Conservation (phyloP, 92 coral and sea anemone species). For the Metridium senile region DNA sequence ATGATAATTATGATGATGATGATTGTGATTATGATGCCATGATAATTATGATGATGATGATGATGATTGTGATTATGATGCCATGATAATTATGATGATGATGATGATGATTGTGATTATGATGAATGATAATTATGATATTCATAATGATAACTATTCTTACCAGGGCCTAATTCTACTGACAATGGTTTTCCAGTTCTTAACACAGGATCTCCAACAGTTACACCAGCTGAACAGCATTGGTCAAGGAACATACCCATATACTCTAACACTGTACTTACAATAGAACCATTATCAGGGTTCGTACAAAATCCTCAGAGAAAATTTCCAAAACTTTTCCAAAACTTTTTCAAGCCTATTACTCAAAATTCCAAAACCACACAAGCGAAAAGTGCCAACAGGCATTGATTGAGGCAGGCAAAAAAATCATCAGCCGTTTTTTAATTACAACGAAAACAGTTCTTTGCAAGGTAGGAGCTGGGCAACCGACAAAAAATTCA, state of each 20-base stretch:
- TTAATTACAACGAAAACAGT: too few species aligned
- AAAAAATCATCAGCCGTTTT: too few species aligned
- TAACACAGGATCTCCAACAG: slow-evolving; percentile 98
- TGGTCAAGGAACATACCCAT: slow-evolving; percentile 48
- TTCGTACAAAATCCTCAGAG: too few species aligned
- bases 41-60: neutral
- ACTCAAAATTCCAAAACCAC: too few species aligned
- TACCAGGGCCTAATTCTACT: slow-evolving; percentile 98
- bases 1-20: neutral
- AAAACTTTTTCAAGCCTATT: too few species aligned
- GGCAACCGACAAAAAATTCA: too few species aligned
- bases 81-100: neutral
- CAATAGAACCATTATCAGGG: too few species aligned
- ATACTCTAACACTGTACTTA: too few species aligned
- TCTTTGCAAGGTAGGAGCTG: too few species aligned
- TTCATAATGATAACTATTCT: neutral
- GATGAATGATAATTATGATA: neutral
- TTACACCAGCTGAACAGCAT: slow-evolving; percentile 80
- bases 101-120: neutral
- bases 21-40: neutral
- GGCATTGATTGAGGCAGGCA: too few species aligned
- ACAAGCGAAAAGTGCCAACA: too few species aligned
- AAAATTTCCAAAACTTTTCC: too few species aligned
- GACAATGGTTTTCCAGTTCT: slow-evolving; percentile 97
- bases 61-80: neutral